Base-by-base conservation (phyloP, 2,797 vertebrate genomes). In the Cheirogaleus major region DNA sequence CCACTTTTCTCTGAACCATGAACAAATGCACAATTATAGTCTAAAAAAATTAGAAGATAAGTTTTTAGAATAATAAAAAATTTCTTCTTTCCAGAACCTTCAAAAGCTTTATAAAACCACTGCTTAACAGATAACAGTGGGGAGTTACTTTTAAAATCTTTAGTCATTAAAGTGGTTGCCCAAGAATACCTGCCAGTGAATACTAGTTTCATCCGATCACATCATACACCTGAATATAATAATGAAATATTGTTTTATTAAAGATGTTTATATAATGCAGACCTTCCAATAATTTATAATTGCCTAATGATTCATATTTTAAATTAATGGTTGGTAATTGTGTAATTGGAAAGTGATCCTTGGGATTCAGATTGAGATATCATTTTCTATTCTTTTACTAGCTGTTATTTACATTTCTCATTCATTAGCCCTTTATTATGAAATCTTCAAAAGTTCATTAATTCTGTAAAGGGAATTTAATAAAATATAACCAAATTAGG, bases 41-140 rank as follows among this genome's bases (percentile, higher is more conserved):
- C 55, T 90, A 82, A 81, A 95, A 86, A 65, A 81, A 72, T 72
- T 59, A 81, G 43, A 92, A 6, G 1, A 65, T 5, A 2, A 48
- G 9, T 70, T 96, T 88, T 92, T 83, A 83, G 78, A 88, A 91
- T 67, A 95, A 83, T 52, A 95, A 96, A 22, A 38, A 72, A 67
- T 82, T 73, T 87, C 3, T 92, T 89, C 6, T 88, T 93, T 87
- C 35, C 7, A 84, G 2, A 9, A 88, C n/a, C 38, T 72, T 92
- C 48, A 87, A 30, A 41, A 65, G 41, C 67, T 84, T 92, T 90
- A 48, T 75, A 85, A 88, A 91, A 85, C 10, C 13, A 22, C 57
- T 63, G 11, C 12, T 67, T 89, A 93, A 48, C 3, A 85, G 10
- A 18, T 72, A 93, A 89, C 50, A 95, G 72, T 78, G 59, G 11